Base-by-base conservation (phyloP, 2,888 invertebrate species). In the Sarcophaga caerulescens region DNA sequence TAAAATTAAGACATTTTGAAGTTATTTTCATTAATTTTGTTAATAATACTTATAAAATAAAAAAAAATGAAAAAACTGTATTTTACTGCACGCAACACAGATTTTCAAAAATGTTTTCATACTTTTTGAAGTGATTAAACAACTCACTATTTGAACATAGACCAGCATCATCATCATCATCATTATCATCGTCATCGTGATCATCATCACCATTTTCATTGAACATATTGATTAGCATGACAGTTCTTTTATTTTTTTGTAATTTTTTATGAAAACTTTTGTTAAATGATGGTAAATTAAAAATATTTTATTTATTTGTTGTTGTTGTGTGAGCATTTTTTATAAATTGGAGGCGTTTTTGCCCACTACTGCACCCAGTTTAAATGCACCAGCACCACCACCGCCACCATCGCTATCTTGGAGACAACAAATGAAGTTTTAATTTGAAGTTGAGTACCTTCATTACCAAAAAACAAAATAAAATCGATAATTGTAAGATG, bases 331-430 rank as follows among this genome's bases (percentile, higher is more conserved):
- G 35, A 35, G 35, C 35, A 35, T 35, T 35, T 35, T 35, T 63
- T 68, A 63, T 25, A 35, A 52, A 60, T 57, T 68, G 81, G 73
- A 86, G 85, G 85, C 85, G 85, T 86, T 83, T 14, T 83, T 83
- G 85, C 83, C 85, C 83, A 86, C 83, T 74, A 65, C 85, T 86
- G 85, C 85, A 83, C 83, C 85, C 85, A 83, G 69, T 73, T 19
- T 69, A 17, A 84, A 63, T 69, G 66, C 68, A 62, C 45, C 66
- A 71, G 69, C 47, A 14, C 11, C 47, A 4, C 12, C 52, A 17
- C 52, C 4, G 1, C 52, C 12, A 52, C 10, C 17, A 52, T 5
- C 14, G 10, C 35, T 35, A 35, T 52, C 69, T 74, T 63, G 19
- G 57, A 66, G 10, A 69, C 78, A 74, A 57, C 68, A 74, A 73